These are phyloP conservation scores for Triops cancriformis DNA, from an alignment of 1,140 invertebrate genomes.

Conservation along the genomic window DNA sequence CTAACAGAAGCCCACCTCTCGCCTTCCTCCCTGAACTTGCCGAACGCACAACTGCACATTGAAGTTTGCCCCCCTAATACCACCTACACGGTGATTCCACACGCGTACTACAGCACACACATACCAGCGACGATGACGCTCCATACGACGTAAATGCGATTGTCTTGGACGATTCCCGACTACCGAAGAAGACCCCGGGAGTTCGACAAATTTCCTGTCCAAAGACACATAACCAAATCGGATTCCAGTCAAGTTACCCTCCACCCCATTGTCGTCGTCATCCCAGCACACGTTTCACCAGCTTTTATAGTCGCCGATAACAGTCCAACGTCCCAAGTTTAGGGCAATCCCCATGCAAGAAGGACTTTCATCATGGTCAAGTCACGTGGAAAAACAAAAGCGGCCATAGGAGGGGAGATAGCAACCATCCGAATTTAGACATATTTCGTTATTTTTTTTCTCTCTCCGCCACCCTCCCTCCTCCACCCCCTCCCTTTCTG, in stretches of 20 bases:
- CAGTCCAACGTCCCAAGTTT: neutral
- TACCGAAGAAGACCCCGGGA: neutral
- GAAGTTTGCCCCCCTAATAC: neutral
- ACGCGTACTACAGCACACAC: neutral
- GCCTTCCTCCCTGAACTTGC: no score
- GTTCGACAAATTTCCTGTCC: neutral
- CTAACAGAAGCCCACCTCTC: no score
- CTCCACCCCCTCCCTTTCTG: no score
- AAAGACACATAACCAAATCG: neutral
- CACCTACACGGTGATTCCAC: neutral
- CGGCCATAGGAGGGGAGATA: neutral
- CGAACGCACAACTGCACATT: no score
- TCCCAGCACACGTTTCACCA: neutral
- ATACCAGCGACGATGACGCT: neutral
- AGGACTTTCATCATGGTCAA: conserved; percentile 11
- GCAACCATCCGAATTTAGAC: neutral
- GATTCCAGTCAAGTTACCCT: neutral
- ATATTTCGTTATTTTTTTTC: no score
- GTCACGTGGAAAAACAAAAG: conserved; percentile 13
- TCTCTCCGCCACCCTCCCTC: no score
- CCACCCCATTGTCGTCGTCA: neutral
- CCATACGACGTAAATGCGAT: neutral
- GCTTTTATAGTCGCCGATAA: conserved; percentile 6
- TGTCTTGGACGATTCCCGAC: neutral
- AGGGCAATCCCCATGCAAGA: neutral